Conservation (phyloP, 2,113 vertebrate genomes). For the Ciconia maguari region DNA sequence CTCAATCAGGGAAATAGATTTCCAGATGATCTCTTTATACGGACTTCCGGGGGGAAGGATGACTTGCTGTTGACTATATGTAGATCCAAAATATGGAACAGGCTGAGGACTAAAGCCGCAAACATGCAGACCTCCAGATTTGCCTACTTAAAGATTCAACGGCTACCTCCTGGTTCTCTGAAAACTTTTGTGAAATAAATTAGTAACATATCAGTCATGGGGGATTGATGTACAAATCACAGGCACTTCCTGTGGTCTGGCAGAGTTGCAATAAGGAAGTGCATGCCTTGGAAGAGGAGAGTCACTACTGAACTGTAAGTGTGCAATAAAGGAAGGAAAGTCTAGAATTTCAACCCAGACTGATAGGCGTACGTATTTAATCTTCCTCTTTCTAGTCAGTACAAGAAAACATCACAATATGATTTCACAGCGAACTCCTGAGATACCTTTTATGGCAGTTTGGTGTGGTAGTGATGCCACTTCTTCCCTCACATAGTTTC, state of each 20-base stretch:
- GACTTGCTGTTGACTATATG: not conserved
- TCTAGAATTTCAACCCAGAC: not conserved
- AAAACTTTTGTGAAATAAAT: not conserved
- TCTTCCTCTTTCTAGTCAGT: not conserved
- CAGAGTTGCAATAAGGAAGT: not conserved
- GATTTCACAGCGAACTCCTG: not conserved
- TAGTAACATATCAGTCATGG: rapidly evolving
- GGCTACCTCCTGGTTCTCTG: not conserved
- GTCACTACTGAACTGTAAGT: not conserved
- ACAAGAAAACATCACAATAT: not conserved
- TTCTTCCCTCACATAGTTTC: not conserved
- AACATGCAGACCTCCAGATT: not conserved
- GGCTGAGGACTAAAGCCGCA: not conserved
- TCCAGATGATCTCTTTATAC: not conserved
- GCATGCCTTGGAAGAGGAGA: not conserved
- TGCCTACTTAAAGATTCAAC: not conserved
- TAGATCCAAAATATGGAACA: not conserved
- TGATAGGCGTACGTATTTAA: not conserved
- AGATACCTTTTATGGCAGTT: not conserved
- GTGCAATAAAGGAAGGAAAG: not conserved
- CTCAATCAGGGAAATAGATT: not conserved
- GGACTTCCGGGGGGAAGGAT: not conserved
- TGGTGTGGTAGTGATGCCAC: not conserved
- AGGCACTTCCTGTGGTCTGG: not conserved
- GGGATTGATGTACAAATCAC: not conserved